These are phyloP conservation scores for Hippoglossus stenolepis DNA, from an alignment of 2,113 vertebrate species.

Conservation along the genomic window DNA sequence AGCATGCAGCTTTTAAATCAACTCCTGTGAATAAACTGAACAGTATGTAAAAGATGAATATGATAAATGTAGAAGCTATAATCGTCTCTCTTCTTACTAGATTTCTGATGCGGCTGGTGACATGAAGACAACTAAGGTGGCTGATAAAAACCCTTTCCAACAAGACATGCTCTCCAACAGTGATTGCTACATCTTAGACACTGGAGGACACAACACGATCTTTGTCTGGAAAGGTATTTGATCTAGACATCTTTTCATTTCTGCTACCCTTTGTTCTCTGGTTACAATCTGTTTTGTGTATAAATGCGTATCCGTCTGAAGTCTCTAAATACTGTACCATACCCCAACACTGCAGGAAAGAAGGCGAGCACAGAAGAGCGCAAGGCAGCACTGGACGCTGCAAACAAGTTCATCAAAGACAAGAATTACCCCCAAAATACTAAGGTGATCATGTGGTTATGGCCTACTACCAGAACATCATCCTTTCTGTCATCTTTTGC, in stretches of 20 bases:
- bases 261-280: background rate
- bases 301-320: background rate
- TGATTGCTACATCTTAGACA: constrained; percentile 84
- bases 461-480: background rate
- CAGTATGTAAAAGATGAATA: background rate
- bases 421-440: constrained; percentile 74
- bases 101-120: constrained; percentile 79
- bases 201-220: constrained; percentile 66
- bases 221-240: constrained; percentile 85
- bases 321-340: background rate
- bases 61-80: background rate
- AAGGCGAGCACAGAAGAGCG: constrained; percentile 70
- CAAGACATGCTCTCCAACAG: constrained; percentile 69
- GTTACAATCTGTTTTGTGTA: too few relatives aligned
- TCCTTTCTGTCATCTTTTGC: background rate
- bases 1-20: background rate
- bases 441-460: constrained; percentile 5
- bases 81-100: constrained; percentile 53
- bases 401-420: constrained; percentile 74
- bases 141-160: constrained; percentile 77
- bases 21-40: background rate
- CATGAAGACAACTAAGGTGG: constrained; percentile 69
- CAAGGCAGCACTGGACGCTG: constrained; percentile 62
- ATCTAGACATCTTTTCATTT: background rate
- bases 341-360: constrained; percentile 53